These are phyloP conservation scores for Platalea minor DNA, from an alignment of 2,797 vertebrate genomes.

Conservation along the genomic window DNA sequence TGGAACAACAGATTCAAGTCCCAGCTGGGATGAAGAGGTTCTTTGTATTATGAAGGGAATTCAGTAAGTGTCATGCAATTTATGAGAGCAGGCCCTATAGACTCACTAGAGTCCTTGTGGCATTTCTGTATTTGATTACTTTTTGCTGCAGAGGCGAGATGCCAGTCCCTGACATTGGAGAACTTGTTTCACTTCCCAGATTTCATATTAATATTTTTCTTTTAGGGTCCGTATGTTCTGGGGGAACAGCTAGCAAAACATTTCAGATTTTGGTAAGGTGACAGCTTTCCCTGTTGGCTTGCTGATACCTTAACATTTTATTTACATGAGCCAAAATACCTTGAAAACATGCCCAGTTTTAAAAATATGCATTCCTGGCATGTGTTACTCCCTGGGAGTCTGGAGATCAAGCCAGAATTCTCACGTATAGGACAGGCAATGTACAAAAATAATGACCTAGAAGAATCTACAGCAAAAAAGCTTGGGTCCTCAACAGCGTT, in stretches of 20 bases:
- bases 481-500: background rate
- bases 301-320: slow-evolving; percentile 35
- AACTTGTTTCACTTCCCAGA: background rate
- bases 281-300: slow-evolving; percentile 38
- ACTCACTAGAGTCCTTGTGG: background rate
- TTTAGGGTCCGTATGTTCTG: background rate
- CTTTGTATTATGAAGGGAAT: background rate
- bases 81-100: background rate
- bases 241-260: background rate
- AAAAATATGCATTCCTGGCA: slow-evolving; percentile 53
- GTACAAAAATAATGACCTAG: background rate
- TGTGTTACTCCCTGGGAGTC: slow-evolving; percentile 40
- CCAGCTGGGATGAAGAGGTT: background rate
- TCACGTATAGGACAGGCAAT: background rate
- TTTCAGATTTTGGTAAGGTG: background rate
- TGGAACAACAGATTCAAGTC: background rate
- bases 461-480: background rate
- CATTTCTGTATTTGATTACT: background rate
- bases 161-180: background rate
- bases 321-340: slow-evolving; percentile 28
- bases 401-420: slow-evolving; percentile 15
- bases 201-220: background rate
- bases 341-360: slow-evolving; percentile 56
- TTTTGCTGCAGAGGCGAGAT: background rate
- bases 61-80: background rate